Evolutionary conservation across 2,797 vertebrate genomes (phyloP).

Genomic region (Chiloscyllium punctatum): DNA sequence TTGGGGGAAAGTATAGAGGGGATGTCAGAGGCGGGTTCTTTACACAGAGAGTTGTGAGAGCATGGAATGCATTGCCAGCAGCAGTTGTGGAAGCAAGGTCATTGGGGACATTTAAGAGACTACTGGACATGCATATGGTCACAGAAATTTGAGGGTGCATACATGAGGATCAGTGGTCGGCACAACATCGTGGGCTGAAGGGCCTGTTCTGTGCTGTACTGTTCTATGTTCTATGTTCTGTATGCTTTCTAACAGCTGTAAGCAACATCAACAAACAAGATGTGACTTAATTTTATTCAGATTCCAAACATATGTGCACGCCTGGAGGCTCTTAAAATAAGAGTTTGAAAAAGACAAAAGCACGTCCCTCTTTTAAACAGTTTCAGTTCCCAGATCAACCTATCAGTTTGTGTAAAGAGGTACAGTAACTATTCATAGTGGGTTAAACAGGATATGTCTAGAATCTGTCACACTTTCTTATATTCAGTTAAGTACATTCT

Average conservation of each 20-base stretch:
- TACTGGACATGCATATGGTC: too few species aligned
- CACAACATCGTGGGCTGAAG: too few species aligned
- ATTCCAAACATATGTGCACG: not conserved
- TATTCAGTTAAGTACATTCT: not conserved
- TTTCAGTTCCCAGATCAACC: not conserved
- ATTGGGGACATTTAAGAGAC: too few species aligned
- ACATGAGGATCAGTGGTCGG: too few species aligned
- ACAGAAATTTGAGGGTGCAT: too few species aligned
- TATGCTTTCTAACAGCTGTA: conserved; percentile 13
- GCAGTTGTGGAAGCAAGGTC: too few species aligned
- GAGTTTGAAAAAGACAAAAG: not conserved
- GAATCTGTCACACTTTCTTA: not conserved
- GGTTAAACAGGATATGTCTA: not conserved
- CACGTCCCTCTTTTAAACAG: not conserved
- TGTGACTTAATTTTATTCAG: not conserved
- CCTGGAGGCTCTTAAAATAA: not conserved
- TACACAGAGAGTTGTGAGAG: too few species aligned
- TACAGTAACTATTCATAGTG: not conserved
- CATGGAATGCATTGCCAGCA: too few species aligned
- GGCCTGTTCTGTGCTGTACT: too few species aligned
- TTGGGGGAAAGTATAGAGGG: too few species aligned
- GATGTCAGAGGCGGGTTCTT: too few species aligned
- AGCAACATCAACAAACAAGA: conserved; percentile 11
- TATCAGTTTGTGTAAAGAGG: not conserved
- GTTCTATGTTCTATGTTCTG: too few species aligned